phyloP scores from a whole-genome alignment of 2,888 invertebrate species.

The Trichogramma dendrolimi region DNA sequence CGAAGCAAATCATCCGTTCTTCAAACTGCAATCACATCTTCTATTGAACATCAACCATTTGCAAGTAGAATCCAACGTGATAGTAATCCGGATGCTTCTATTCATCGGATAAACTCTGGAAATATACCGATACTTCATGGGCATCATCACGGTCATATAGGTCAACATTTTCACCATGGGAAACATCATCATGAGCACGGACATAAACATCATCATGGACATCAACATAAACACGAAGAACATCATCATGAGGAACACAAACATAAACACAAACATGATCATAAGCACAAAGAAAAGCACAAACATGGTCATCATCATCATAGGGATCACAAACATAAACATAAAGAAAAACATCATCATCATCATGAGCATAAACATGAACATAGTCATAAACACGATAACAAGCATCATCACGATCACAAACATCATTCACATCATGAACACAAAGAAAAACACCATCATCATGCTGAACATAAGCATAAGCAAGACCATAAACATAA shows the following conservation, averaged over 20 bases:
- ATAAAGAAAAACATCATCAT: background rate
- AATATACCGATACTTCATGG: background rate
- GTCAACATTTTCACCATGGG: constrained; percentile 7
- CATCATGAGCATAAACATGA: background rate
- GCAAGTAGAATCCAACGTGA: no score
- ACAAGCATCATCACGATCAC: constrained; percentile 2
- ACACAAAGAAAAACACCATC: background rate
- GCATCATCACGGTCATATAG: constrained; percentile 6
- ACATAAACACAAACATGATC: constrained; percentile 7
- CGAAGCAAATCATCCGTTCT: no score
- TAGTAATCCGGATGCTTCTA: no score
- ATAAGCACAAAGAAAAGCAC: constrained; percentile 13
- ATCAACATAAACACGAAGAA: background rate
- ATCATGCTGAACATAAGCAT: background rate
- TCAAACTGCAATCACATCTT: no score
- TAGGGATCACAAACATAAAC: background rate
- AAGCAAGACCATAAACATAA: constrained; percentile 19
- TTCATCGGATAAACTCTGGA: no score
- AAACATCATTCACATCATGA: background rate
- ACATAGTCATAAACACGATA: background rate
- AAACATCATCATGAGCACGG: constrained; percentile 5
- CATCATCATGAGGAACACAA: background rate
- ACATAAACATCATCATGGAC: constrained; percentile 12
- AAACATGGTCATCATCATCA: constrained; percentile 11
- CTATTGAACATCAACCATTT: no score